Evolutionary conservation across 2,888 invertebrate species (phyloP).

Genomic region (Caenorhabditis doughertyi): DNA sequence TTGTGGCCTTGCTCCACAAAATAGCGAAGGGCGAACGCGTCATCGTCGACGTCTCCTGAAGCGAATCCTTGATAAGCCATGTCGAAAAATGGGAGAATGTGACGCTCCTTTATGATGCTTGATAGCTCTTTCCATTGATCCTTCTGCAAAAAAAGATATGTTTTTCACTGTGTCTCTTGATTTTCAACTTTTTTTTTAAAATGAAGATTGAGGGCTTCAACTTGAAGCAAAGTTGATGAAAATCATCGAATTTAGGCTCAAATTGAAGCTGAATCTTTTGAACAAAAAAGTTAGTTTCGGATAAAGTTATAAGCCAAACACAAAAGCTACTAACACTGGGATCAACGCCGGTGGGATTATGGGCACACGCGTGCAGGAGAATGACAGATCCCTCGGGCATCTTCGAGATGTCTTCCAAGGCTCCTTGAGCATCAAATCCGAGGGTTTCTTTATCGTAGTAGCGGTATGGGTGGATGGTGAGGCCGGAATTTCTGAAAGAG

Average conservation of each 20-base stretch:
- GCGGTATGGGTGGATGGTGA: constrained; percentile 92
- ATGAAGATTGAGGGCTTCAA: no score
- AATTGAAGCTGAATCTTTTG: no score
- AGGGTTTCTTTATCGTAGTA: constrained; percentile 95
- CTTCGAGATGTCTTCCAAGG: constrained; percentile 86
- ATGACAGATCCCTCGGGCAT: constrained; percentile 87
- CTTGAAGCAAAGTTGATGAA: no score
- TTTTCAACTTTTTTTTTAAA: neutral
- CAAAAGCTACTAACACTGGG: constrained; percentile 64
- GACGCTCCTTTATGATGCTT: constrained; percentile 87
- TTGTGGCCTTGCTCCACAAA: constrained; percentile 89
- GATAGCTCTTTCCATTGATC: constrained; percentile 95
- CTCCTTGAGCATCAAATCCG: constrained; percentile 93
- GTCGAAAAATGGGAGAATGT: constrained; percentile 81
- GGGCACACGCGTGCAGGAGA: constrained; percentile 95
- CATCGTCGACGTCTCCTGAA: constrained; percentile 93
- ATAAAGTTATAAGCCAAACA: neutral
- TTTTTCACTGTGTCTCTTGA: no score
- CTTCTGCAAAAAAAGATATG: constrained; percentile 82
- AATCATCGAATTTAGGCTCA: neutral
- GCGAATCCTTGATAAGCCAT: constrained; percentile 89
- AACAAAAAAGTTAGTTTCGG: no score
- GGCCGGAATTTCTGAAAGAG: constrained; percentile 87
- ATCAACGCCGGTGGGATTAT: constrained; percentile 93
- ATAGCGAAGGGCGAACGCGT: constrained; percentile 93